These are phyloP conservation scores for Amazona guildingii DNA, from an alignment of 2,113 vertebrate species.

Conservation along the genomic window DNA sequence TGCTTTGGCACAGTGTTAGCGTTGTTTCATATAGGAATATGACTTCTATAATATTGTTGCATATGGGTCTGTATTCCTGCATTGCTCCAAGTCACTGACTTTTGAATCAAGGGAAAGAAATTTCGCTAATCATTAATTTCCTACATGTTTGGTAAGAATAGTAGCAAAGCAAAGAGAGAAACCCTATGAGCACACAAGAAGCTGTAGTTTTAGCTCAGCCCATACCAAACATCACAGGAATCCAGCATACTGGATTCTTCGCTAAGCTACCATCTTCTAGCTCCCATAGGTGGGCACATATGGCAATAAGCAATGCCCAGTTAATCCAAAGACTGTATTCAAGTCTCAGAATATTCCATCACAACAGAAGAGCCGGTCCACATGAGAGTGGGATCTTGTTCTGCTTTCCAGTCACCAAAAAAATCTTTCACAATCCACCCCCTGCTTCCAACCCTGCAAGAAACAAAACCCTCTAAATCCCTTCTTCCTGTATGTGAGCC, in stretches of 20 bases:
- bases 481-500: not conserved
- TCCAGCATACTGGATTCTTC: not conserved
- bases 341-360: not conserved
- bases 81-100: not conserved
- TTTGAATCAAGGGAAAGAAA: not conserved
- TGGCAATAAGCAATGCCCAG: not conserved
- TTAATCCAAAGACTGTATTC: not conserved
- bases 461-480: not conserved
- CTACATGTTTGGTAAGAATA: not conserved
- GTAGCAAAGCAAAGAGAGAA: not conserved
- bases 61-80: not conserved
- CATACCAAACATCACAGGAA: not conserved
- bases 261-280: not conserved
- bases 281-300: not conserved
- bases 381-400: not conserved
- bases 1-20: not conserved
- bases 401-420: not conserved
- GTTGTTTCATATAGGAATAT: not conserved
- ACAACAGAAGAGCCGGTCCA: not conserved
- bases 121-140: accelerated
- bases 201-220: not conserved
- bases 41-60: not conserved
- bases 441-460: not conserved
- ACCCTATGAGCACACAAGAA: not conserved
- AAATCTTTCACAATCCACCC: not conserved